phyloP scores from a whole-genome alignment of 1,140 invertebrate species.

The Asobara japonica region DNA sequence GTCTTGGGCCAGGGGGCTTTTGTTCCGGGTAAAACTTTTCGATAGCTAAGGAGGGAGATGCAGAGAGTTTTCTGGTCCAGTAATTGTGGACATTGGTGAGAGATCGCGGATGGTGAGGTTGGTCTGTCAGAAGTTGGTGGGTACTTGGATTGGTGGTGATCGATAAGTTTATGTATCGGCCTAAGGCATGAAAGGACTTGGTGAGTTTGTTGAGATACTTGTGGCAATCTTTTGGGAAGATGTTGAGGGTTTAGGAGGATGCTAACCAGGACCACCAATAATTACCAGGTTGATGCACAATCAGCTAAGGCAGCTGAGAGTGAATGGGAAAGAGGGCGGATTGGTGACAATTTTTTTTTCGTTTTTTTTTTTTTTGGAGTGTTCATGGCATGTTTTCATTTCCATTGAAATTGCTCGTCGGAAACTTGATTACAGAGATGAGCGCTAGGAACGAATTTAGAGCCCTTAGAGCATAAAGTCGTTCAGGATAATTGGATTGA shows the following conservation, averaged over 20 bases:
- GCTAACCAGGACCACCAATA: too few relatives aligned
- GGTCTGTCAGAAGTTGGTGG: not conserved
- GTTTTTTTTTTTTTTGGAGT: too few relatives aligned
- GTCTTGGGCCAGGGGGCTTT: constrained; percentile 28
- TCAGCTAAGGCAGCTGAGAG: too few relatives aligned
- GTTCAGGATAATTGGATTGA: not conserved
- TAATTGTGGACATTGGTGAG: not conserved
- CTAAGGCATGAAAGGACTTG: too few relatives aligned
- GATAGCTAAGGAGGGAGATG: constrained; percentile 14
- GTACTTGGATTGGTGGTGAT: not conserved
- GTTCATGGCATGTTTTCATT: not conserved
- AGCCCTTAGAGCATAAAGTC: not conserved
- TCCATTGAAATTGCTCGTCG: not conserved
- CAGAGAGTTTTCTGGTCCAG: not conserved
- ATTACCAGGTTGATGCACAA: too few relatives aligned
- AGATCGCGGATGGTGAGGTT: not conserved
- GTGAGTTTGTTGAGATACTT: too few relatives aligned
- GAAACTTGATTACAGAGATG: not conserved
- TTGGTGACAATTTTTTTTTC: too few relatives aligned
- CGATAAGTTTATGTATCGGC: not conserved
- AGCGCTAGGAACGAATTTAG: not conserved
- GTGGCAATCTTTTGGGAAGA: too few relatives aligned
- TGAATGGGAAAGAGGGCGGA: too few relatives aligned
- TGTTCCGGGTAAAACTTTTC: constrained; percentile 36
- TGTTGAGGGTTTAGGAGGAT: too few relatives aligned